A percentile compares a stretch with the other conserved stretches of the same genome.
Conservation (phyloP, 2,797 vertebrate species). For the Artibeus lituratus region DNA sequence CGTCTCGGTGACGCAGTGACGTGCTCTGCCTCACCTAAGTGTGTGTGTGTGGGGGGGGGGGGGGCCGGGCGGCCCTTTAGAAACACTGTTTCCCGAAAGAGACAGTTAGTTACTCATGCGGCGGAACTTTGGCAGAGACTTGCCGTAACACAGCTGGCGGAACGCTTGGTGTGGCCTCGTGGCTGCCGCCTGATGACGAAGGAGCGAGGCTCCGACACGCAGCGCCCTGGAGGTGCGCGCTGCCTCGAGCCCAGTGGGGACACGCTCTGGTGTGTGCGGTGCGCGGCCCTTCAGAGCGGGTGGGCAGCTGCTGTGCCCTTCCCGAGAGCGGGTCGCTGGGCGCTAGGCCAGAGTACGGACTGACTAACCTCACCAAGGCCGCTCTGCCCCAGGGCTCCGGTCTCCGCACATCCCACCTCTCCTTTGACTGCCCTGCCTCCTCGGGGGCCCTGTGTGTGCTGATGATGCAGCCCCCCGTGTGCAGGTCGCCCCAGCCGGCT, state of each 20-base stretch:
- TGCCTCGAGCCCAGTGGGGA: rapidly evolving
- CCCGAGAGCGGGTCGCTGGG: background rate
- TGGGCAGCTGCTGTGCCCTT: rapidly evolving
- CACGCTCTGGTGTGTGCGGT: rapidly evolving
- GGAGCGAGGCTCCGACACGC: rapidly evolving
- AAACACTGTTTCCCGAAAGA: rapidly evolving
- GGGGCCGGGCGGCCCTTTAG: no score
- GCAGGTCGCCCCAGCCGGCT: no score
- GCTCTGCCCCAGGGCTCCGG: rapidly evolving
- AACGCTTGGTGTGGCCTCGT: background rate
- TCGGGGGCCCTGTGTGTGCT: no score
- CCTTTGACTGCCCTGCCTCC: background rate
- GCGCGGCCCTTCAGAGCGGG: background rate
- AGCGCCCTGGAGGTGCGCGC: rapidly evolving
- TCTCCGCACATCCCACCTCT: background rate
- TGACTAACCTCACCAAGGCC: no score
- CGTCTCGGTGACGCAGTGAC: rapidly evolving
- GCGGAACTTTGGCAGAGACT: rapidly evolving
- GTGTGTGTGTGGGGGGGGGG: no score
- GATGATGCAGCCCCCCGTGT: no score
- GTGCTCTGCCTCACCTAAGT: no score
- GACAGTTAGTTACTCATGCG: rapidly evolving
- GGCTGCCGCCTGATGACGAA: background rate
- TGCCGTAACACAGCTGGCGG: rapidly evolving
- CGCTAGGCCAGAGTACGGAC: no score